A percentile compares a stretch with the other conserved stretches of the same genome.
Conservation (phyloP, 2,797 vertebrate species). For the Mormyrus hasselquistii region DNA sequence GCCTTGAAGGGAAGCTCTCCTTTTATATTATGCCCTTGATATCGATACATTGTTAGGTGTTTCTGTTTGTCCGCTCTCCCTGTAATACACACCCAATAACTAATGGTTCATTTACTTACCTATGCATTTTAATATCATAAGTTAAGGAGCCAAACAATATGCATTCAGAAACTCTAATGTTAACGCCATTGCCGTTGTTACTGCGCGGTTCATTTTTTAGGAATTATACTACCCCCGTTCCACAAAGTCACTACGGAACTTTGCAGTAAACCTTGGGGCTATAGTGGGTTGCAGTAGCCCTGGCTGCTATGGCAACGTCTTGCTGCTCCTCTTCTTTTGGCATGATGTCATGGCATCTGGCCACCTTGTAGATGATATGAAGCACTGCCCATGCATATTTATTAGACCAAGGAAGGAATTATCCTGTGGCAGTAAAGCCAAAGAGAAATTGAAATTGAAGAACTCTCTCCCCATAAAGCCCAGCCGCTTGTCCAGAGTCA, state of each 20-base stretch:
- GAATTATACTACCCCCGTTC: background rate
- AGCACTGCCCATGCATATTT: slow-evolving; percentile 4
- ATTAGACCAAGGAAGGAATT: background rate
- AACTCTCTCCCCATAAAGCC: background rate
- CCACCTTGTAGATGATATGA: slow-evolving; percentile 4
- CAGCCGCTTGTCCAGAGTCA: background rate
- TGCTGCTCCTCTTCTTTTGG: background rate
- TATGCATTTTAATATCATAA: background rate
- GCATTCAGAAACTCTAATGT: background rate
- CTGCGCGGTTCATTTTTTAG: background rate
- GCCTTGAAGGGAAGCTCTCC: background rate
- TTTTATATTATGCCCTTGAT: background rate
- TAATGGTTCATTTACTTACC: background rate
- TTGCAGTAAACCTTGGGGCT: background rate
- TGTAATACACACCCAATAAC: background rate
- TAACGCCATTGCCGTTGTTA: background rate
- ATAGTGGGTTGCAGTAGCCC: background rate
- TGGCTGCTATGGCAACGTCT: background rate
- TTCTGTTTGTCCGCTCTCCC: background rate
- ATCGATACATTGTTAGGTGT: background rate
- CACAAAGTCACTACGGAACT: background rate
- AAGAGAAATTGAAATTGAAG: background rate
- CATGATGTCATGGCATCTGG: slow-evolving; percentile 1
- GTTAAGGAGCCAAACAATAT: background rate
- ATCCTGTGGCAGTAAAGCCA: background rate